These are phyloP conservation scores for Stigmatopora argus DNA, from an alignment of 2,113 vertebrate genomes.

Conservation along the genomic window DNA sequence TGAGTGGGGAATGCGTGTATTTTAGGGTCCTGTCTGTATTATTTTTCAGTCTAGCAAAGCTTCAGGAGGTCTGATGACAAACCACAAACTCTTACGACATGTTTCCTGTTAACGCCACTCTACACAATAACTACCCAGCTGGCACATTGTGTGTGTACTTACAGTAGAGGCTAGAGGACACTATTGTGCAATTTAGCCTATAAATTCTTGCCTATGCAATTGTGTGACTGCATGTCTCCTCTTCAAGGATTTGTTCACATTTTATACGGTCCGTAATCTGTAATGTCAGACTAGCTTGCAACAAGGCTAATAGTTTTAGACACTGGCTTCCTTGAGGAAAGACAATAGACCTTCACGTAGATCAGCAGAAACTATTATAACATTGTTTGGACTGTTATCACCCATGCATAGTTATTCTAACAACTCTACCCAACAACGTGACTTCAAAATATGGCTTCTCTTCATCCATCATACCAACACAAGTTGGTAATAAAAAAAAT, in stretches of 20 bases:
- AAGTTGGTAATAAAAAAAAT: not conserved
- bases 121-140: conserved; percentile 50
- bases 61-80: conserved; percentile 53
- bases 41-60: conserved; percentile 38
- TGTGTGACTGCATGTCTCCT: conserved; percentile 23
- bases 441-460: not conserved
- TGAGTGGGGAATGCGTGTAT: conserved; percentile 35
- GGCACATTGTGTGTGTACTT: conserved; percentile 36
- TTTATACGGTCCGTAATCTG: conserved; percentile 25
- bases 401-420: conserved; percentile 12
- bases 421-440: conserved; percentile 2
- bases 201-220: conserved; percentile 24
- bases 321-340: conserved; percentile 29
- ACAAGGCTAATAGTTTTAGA: conserved; percentile 39
- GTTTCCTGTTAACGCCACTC: conserved; percentile 61
- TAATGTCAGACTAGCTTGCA: conserved; percentile 29
- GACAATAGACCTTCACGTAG: conserved; percentile 42
- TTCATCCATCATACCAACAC: conserved; percentile 41
- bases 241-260: conserved; percentile 33
- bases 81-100: conserved; percentile 33
- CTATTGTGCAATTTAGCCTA: conserved; percentile 28
- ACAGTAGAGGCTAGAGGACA: conserved; percentile 27
- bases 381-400: conserved; percentile 32
- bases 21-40: conserved; percentile 47
- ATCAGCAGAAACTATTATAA: conserved; percentile 39